Conservation (phyloP, 2,113 vertebrate genomes). For the Panurus biarmicus region DNA sequence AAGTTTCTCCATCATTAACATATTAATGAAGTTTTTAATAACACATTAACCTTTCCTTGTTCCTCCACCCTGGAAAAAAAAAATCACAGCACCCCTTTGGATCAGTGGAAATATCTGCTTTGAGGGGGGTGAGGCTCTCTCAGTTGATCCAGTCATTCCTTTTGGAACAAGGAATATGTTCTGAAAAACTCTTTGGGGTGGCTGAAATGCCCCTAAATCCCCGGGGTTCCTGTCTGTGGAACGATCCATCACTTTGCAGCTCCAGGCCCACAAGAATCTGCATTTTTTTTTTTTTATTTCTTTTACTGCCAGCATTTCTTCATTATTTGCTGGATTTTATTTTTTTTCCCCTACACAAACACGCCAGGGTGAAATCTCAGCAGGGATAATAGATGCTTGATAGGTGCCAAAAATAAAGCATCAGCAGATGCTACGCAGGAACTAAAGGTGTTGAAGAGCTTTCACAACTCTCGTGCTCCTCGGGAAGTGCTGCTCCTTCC, state of each 20-base stretch:
- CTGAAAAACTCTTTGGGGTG: background rate
- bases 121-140: background rate
- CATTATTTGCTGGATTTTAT: background rate
- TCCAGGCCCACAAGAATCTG: background rate
- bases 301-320: background rate
- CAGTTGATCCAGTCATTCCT: background rate
- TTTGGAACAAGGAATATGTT: background rate
- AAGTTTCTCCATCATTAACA: background rate
- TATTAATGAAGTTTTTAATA: constrained; percentile 21
- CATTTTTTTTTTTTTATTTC: background rate
- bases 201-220: background rate
- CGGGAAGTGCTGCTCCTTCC: background rate
- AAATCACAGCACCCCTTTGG: background rate
- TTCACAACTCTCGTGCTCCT: background rate
- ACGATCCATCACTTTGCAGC: background rate
- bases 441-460: background rate
- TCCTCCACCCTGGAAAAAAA: too few species aligned
- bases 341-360: background rate
- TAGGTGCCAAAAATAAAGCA: background rate
- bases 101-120: background rate
- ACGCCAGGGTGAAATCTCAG: background rate
- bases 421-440: background rate
- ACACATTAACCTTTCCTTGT: background rate
- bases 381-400: background rate
- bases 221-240: background rate